These are phyloP conservation scores for Syngnathus rostellatus DNA, from an alignment of 2,797 vertebrate genomes.

Conservation along the genomic window DNA sequence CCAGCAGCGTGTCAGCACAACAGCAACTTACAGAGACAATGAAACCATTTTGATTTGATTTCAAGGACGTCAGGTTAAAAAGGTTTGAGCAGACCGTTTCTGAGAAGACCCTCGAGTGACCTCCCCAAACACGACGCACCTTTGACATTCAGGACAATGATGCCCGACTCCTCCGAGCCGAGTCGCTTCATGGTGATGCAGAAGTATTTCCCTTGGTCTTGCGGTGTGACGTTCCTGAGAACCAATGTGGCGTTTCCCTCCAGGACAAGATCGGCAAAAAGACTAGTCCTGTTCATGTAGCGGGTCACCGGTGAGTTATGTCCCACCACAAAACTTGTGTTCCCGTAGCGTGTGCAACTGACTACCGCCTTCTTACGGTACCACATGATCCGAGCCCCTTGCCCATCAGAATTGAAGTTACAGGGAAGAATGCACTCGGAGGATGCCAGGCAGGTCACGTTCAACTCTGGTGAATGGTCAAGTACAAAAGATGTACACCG, in stretches of 20 bases:
- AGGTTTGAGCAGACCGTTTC: too few species aligned
- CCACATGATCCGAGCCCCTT: constrained; percentile 26
- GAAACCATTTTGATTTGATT: too few species aligned
- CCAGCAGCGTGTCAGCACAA: not conserved
- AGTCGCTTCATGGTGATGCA: constrained; percentile 9
- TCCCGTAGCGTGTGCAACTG: constrained; percentile 23
- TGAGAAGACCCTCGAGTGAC: too few species aligned
- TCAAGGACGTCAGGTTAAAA: too few species aligned
- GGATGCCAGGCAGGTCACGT: constrained; percentile 5
- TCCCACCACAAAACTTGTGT: constrained; percentile 20
- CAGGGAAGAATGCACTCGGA: constrained; percentile 16
- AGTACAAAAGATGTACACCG: not conserved
- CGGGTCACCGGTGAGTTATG: constrained; percentile 5
- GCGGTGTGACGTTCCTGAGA: constrained; percentile 17
- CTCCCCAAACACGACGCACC: not conserved
- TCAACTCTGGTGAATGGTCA: not conserved
- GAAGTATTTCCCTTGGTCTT: constrained; percentile 22
- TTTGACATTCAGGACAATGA: constrained; percentile 11
- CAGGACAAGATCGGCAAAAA: constrained; percentile 15
- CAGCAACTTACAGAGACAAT: too few species aligned
- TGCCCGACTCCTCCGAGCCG: not conserved
- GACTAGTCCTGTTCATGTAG: constrained; percentile 12
- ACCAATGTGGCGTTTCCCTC: constrained; percentile 23
- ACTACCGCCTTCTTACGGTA: constrained; percentile 10
- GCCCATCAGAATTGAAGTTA: constrained; percentile 18